Evolutionary conservation across 2,797 vertebrate genomes (phyloP).

Genomic region (Zenarchopterus dispar): DNA sequence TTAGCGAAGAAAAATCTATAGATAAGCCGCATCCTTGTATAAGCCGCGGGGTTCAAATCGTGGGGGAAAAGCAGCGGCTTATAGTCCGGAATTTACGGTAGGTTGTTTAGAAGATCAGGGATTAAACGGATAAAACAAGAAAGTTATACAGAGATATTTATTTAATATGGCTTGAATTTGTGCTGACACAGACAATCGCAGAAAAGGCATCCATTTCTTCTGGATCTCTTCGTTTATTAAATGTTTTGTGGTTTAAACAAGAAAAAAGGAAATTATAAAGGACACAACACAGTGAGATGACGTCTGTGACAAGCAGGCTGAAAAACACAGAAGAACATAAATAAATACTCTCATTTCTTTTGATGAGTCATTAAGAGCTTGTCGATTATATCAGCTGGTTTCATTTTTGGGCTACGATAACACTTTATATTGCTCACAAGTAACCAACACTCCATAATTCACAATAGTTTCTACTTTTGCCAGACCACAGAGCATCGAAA

Average conservation of each 20-base stretch:
- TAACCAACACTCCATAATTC: background rate
- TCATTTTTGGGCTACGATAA: conserved; percentile 9
- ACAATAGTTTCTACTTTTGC: background rate
- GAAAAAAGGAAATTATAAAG: conserved; percentile 10
- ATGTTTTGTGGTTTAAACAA: conserved; percentile 25
- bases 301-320: conserved; percentile 1
- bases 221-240: conserved; percentile 30
- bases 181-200: conserved; percentile 53
- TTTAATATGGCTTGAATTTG: conserved; percentile 58
- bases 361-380: background rate
- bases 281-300: background rate
- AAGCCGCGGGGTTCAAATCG: too few relatives aligned
- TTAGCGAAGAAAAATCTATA: too few relatives aligned
- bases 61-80: too few relatives aligned
- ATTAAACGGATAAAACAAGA: background rate
- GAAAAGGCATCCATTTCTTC: conserved; percentile 45
- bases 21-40: too few relatives aligned
- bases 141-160: conserved; percentile 47
- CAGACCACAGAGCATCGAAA: background rate
- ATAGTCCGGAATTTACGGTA: too few relatives aligned
- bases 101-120: background rate
- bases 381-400: conserved; percentile 18
- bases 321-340: conserved; percentile 19
- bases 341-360: too few relatives aligned
- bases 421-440: background rate